Evolutionary conservation across 1,140 invertebrate species (phyloP), one percentile per base, ranked within the genome.

Genomic region (Bombus confusus): DNA sequence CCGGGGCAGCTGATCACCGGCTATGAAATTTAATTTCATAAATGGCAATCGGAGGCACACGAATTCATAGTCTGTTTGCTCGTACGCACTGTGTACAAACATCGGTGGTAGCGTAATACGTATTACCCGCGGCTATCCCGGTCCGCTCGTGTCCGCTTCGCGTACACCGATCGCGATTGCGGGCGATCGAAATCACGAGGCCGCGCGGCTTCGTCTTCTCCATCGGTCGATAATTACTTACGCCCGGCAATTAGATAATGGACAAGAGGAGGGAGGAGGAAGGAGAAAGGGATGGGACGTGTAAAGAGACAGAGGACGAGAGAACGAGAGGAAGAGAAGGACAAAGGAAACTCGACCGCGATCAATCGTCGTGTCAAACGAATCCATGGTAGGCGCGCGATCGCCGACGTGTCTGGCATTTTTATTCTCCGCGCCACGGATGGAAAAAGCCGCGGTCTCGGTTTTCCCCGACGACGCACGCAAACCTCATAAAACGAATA

Each of bases 21-120:
- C 76, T 72, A 86, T 83, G 86, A 88, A 92, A 91, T 91, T 90
- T 89, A 89, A 91, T 91, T 90, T 90, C 83, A 79, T 84, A 91
- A 92, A 92, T 91, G 87, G 91, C 90, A 88, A 89, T 87, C 82
- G 81, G 74, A 41, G 72, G 77, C 57, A 80, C 62, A 76, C 81
- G 80, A 72, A 69, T 69, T 85, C 52, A 22, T 39, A 47, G 76
- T 52, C 37, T 84, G 80, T 89, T 89, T 89, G 84, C 85, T 64
- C 77, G 74, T 57, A 64, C 75, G 39, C 69, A 25, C 77, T 83
- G 82, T 79, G 88, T 84, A 89, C 80, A 89, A 89, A 89, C 85
- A 87, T 71, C 43, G 80, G 39, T 31, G 73, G 59, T 64, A 89
- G 8, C 82, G 72, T 86, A 86, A 87, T 86, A 87, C 82, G 75